Conservation (phyloP, 2,797 vertebrate species). For the Paedocypris micromegethes region DNA sequence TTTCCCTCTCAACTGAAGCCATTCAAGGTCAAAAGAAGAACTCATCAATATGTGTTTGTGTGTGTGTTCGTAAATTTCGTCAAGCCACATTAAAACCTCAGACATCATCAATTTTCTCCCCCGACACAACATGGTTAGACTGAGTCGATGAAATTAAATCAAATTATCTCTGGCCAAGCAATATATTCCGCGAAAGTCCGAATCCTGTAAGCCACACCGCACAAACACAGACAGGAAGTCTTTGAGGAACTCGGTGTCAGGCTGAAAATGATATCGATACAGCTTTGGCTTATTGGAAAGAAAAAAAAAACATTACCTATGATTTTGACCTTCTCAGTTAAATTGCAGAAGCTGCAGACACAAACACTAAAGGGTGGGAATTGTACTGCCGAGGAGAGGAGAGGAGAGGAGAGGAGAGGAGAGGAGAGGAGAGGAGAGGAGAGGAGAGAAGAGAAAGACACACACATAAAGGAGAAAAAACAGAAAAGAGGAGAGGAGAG, state of each 20-base stretch:
- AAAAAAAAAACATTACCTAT: slow-evolving; percentile 25
- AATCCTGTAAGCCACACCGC: slow-evolving; percentile 28
- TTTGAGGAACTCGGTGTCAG: slow-evolving; percentile 39
- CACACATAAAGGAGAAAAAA: too few relatives aligned
- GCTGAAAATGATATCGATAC: slow-evolving; percentile 12
- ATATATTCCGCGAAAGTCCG: slow-evolving; percentile 28
- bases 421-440: too few relatives aligned
- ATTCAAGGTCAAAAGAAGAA: slow-evolving; percentile 65
- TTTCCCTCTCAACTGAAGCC: slow-evolving; percentile 53
- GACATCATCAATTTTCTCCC: slow-evolving; percentile 56
- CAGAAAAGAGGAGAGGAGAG: too few relatives aligned
- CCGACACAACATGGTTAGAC: slow-evolving; percentile 43
- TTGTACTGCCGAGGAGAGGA: slow-evolving; percentile 63
- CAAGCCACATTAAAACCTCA: slow-evolving; percentile 1
- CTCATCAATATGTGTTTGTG: slow-evolving; percentile 29
- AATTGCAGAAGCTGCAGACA: slow-evolving; percentile 49
- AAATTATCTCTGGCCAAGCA: slow-evolving; percentile 30
- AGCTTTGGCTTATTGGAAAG: slow-evolving; percentile 11
- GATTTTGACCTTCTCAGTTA: slow-evolving; percentile 54
- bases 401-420: neutral
- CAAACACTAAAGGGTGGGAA: slow-evolving; percentile 48
- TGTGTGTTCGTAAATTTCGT: slow-evolving; percentile 26
- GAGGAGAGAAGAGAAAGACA: too few relatives aligned
- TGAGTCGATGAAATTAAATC: slow-evolving; percentile 42
- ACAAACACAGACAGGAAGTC: slow-evolving; percentile 31